These are phyloP conservation scores for Sinohyriopsis cumingii DNA, from an alignment of 2,888 invertebrate species.

Conservation along the genomic window DNA sequence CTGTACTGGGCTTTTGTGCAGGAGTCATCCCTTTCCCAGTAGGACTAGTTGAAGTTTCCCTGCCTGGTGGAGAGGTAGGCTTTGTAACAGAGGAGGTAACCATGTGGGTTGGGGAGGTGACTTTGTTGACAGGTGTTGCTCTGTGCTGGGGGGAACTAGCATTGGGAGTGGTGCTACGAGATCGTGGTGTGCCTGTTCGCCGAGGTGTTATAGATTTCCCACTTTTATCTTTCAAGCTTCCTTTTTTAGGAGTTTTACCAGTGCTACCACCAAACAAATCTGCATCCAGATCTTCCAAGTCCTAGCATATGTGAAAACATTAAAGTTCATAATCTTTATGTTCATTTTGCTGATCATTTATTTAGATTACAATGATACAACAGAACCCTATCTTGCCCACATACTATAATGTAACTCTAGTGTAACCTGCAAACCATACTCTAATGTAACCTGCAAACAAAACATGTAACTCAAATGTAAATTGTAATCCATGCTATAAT, in stretches of 20 bases:
- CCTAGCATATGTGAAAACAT: constrained; percentile 39
- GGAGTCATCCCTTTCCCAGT: constrained; percentile 37
- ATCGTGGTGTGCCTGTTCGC: constrained; percentile 47
- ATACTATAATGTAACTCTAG: too few relatives aligned
- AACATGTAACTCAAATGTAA: too few relatives aligned
- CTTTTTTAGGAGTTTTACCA: constrained; percentile 50
- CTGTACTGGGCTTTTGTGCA: constrained; percentile 53
- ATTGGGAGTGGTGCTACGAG: constrained; percentile 44
- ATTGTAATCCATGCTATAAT: too few relatives aligned
- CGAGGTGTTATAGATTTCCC: constrained; percentile 54
- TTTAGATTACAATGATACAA: not conserved
- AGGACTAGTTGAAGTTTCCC: constrained; percentile 24
- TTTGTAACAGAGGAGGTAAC: constrained; percentile 24
- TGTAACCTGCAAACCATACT: too few relatives aligned
- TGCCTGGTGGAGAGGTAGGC: constrained; percentile 22
- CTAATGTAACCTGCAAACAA: too few relatives aligned
- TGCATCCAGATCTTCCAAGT: constrained; percentile 67
- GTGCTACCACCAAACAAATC: constrained; percentile 57
- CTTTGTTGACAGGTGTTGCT: constrained; percentile 45
- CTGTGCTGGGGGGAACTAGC: constrained; percentile 42
- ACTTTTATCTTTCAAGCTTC: constrained; percentile 46
- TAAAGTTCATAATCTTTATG: not conserved
- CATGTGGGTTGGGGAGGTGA: constrained; percentile 47
- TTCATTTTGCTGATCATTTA: not conserved
- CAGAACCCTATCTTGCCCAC: not conserved